Evolutionary conservation across 2,113 vertebrate species (phyloP), one percentile per base, ranked within the genome.

Genomic region (Callospermophilus lateralis): DNA sequence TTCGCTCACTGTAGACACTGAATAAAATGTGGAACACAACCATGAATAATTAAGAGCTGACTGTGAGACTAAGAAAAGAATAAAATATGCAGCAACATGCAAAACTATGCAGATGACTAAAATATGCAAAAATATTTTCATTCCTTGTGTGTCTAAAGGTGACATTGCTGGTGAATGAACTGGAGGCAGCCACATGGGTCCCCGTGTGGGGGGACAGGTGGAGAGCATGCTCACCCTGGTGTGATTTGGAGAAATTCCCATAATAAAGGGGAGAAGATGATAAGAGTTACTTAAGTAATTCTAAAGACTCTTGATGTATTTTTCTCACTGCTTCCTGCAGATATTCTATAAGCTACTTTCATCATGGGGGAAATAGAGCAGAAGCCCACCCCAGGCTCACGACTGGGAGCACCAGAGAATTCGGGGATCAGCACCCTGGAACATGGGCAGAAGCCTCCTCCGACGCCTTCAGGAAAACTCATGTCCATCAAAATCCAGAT

Each of bases 381-480:
- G 96, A 99, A 97, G 77, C 98, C 99, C 67, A 99, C 99, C 37
- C 99, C 99, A 53, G 99, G 99, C 83, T 99, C 99, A 81, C 99
- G 99, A 48, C 98, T 99, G 79, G 99, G 99, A 94, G 99, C 99
- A 96, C 99, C 99, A 0, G 99, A 99, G 97, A 99, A 99, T 84
- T 98, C 99, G 97, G 99, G 99, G 95, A 99, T 99, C 99, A 99
- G 99, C 97, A 99, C 99, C 13, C 98, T 99, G 98, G 99, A 99
- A 98, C 99, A 99, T 3, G 99, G 99, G 84, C 99, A 99, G 98
- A 99, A 99, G 96, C 99, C 98, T 0, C 99, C 99, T 4, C 87
- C 98, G n/a, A 99, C 99, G 93, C 99, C 99, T 94, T 98, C 99
- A 0, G 99, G 99, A 90, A 99, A 99, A 55, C 99, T 99, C 3